Base-by-base conservation (phyloP, 2,888 invertebrate genomes). In the Phyto melanocephala region DNA sequence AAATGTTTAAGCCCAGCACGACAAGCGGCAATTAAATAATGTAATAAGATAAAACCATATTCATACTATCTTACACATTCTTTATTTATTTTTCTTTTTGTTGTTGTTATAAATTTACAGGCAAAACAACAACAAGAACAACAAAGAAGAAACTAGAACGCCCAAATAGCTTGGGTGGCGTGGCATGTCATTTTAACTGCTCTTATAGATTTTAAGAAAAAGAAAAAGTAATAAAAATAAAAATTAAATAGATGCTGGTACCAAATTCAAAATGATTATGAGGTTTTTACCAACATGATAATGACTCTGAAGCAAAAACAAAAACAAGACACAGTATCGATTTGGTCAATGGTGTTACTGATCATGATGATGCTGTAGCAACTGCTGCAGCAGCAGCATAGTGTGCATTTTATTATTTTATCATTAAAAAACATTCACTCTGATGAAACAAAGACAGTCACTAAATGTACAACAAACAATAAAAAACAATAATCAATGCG, bases 331-430 rank as follows among this genome's bases (percentile, higher is more conserved):
- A 56, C 10, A 22, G 2, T 65, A 74, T 54, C 37, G 50, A 60
- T 60, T 60, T 28, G 11, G 28, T 35, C 80, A 85, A 86, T 88
- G 87, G 87, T 80, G 86, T 60, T 22, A 58, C 50, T 42, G 45
- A 58, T 40, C 24, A 28, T 8, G 68, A 40, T 60, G 60, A 60
- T 70, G 62, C 62, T 24, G 47, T 70, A 42, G 45, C 58, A 42
- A 42, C 63, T 60, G 60, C 86, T 86, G 87, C 88, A 87, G 87
- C 86, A 87, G 87, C 88, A 87, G 87, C 89, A 87, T 87, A 88
- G 85, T 87, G 89, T 86, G 87, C 87, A 80, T 86, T 89, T 89
- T 89, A 89, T 89, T 89, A 88, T 88, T 77, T 77, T 62, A 62
- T 54, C 72, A 68, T 72, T 56, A 76, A 72, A 60, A 54, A 52